Evolutionary conservation across 1,140 invertebrate genomes (phyloP), one percentile per base, ranked within the genome.

Genomic region (Ostrea edulis): DNA sequence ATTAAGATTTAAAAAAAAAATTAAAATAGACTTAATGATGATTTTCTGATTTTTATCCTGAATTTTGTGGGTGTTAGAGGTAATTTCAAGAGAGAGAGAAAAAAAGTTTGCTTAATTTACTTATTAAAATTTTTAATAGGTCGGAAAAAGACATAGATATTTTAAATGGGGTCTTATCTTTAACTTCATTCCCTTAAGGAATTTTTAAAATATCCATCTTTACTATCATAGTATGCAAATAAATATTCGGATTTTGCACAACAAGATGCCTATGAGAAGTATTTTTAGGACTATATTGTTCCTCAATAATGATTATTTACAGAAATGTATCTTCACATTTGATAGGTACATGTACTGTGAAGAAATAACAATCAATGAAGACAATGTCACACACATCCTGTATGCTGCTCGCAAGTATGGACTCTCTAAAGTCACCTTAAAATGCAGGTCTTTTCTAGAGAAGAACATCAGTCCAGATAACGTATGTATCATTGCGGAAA

Each of bases 391-490:
- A 96, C 97, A 97, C 0, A 97, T 97, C 8, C 93, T 97, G 51
- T 97, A 97, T 92, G 97, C 97, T 7, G 97, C 97, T 9, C 97
- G 97, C 91, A 98, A 98, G 92, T 98, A 98, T 94, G 97, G 97
- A 5, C 97, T 97, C 0, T 96, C 97, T 7, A 96, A 97, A 12
- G 94, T 98, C 85, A 97, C 97, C 92, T 96, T 96, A 88, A 96
- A 97, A 90, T 98, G 97, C 95, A 97, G 97, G 3, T 97, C 97
- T 91, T 97, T 97, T 94, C 94, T 98, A 14, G 96, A 97, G 91
- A 96, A 96, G 44, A 97, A 97, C 93, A 95, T 97, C 51, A 96
- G 96, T 51, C 96, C 96, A 51, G 97, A 97, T 89, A 97, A 97
- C 95, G 97, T 97, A 12, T 97, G 90, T 82, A 54, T 86, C 25